Conservation (phyloP, 1,140 invertebrate species). For the Aleiodes sp. region DNA sequence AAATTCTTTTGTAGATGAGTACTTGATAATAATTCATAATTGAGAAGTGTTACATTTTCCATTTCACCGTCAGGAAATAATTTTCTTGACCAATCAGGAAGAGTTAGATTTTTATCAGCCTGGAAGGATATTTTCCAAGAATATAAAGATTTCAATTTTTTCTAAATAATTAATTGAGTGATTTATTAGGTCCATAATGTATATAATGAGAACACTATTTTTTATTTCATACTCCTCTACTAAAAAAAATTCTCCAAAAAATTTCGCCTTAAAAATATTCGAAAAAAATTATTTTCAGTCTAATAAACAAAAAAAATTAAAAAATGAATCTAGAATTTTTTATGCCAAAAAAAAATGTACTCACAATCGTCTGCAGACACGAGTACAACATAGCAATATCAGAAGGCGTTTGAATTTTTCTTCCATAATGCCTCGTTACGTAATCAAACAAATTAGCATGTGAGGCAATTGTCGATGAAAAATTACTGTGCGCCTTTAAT, state of each 20-base stretch:
- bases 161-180: too few species aligned
- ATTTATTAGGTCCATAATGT: too few species aligned
- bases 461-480: constrained; percentile 17
- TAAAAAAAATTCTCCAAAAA: too few species aligned
- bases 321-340: neutral
- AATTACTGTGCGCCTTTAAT: constrained; percentile 20
- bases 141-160: too few species aligned
- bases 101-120: constrained; percentile 39
- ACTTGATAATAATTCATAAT: constrained; percentile 47
- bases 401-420: constrained; percentile 39
- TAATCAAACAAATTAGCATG: constrained; percentile 41
- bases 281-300: neutral
- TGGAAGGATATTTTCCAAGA: too few species aligned
- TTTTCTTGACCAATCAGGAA: constrained; percentile 48
- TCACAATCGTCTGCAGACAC: constrained; percentile 52
- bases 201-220: too few species aligned
- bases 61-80: constrained; percentile 47
- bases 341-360: neutral
- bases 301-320: too few species aligned
- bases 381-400: constrained; percentile 49
- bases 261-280: neutral
- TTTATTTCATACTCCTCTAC: too few species aligned
- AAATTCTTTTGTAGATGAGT: constrained; percentile 48
- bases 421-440: constrained; percentile 40
- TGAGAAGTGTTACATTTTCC: constrained; percentile 39